Evolutionary conservation across 1,140 invertebrate genomes (phyloP), one percentile per base, ranked within the genome.

Genomic region (Helicoverpa zea): DNA sequence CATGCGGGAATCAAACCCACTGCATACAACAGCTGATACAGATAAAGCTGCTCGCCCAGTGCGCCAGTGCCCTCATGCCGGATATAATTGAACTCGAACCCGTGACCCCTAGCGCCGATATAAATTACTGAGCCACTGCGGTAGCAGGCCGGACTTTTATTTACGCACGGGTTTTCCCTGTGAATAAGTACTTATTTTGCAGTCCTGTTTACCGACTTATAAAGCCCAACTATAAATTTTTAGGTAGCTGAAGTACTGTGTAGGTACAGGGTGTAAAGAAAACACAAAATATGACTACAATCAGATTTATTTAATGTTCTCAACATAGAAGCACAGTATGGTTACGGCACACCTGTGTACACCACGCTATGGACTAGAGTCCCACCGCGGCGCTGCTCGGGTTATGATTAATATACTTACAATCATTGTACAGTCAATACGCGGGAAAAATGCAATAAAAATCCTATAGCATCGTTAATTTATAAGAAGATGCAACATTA

Each of bases 241-340:
- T n/a, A n/a, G n/a, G n/a, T n/a, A 23, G 35, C 5, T 43, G 5
- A 58, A 2, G 16, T 7, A 10, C 2, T 18, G 18, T 5, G n/a
- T 18, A 18, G 2, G 54, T 54, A 13, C 68, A 54, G 51, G 49
- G 63, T 81, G 79, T n/a, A 18, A 74, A 74, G 18, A 82, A 82
- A 86, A 88, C 85, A 87, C 63, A 77, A 75, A 74, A 64, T 68
- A 82, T 79, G 86, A 87, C 92, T 93, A 93, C 91, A 91, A 89
- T 90, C 87, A 93, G 88, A 91, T 93, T 92, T 93, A 92, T 91
- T 93, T 80, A 90, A 92, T 90, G 84, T 61, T 90, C 83, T 91
- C 89, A 92, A 93, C 92, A 91, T 91, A 90, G 88, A 93, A 92
- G 91, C 91, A 88, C 84, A 88, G 87, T 83, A 87, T 86, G 84